Base-by-base conservation (phyloP, 2,797 vertebrate species). In the Etheostoma perlongum region DNA sequence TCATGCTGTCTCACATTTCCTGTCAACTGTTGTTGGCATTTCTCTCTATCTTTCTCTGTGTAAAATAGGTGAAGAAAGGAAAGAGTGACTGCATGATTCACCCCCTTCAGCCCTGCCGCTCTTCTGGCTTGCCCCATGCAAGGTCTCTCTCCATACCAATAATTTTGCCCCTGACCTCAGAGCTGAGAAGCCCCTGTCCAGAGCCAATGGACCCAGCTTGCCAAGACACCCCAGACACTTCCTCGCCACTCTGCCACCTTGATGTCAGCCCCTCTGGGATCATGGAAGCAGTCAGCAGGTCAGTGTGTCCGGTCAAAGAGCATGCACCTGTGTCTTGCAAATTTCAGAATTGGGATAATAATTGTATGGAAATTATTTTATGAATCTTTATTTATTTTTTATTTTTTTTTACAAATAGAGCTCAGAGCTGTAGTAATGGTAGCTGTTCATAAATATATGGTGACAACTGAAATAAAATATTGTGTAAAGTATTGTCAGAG, bases 211-310 rank as follows among this genome's bases (percentile, higher is more conserved):
- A 95, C 61, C 84, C 89, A 23, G 78, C 90, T 42, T 46, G 6
- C 40, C 74, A 48, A 15, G 79, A 73, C 27, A 12, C 48, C 23
- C 64, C 67, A 0, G 57, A 72, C 40, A 9, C 47, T 12, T 23
- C 25, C 49, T 75, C 57, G 4, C 69, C 53, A 19, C 40, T 25
- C 9, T 2, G 18, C 16, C 70, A 69, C 77, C 83, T 86, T 0
- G 57, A 80, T 11, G 23, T 79, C 59, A 90, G 82, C 65, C 16
- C 89, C 9, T 54, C 72, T 46, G 88, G 84, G 78, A 94, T 88
- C 73, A 85, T 78, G 52, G 91, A 93, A 0, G 89, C 91, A 76
- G 87, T 94, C 55, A 91, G 81, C 91, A 96, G 96, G 97, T 98
- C 60, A 93, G 96, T 94, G 72, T 52, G 52, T 60, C 36, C 36